These are phyloP conservation scores for Hystrix cristata DNA, from an alignment of 2,113 vertebrate species.

Conservation along the genomic window DNA sequence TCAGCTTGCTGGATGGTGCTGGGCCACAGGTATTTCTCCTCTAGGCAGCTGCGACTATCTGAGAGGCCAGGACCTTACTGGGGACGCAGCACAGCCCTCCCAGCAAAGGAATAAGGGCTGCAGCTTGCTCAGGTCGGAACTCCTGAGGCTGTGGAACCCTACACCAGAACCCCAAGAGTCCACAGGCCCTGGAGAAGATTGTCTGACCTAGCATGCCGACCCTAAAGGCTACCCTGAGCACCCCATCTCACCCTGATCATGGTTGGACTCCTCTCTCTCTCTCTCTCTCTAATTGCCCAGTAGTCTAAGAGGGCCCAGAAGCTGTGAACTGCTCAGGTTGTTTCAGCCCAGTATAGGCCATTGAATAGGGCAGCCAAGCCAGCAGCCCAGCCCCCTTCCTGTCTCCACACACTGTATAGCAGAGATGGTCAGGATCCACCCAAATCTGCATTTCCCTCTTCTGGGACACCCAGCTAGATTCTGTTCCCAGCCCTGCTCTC, in stretches of 20 bases:
- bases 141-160: not conserved
- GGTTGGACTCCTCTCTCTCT: not conserved
- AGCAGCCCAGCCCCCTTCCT: not conserved
- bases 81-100: not conserved
- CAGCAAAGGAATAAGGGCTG: not conserved
- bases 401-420: not conserved
- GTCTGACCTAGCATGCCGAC: not conserved
- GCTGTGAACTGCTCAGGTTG: not conserved
- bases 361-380: too few relatives aligned
- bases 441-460: accelerated
- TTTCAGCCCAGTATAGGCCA: not conserved
- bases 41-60: not conserved
- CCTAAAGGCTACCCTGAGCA: not conserved
- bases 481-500: not conserved
- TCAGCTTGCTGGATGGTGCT: not conserved
- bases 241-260: accelerated
- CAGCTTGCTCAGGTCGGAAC: accelerated
- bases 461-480: not conserved
- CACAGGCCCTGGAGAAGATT: not conserved
- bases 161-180: not conserved
- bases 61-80: not conserved
- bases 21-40: not conserved
- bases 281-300: not conserved
- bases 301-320: too few relatives aligned
- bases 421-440: not conserved